These are phyloP conservation scores for Gila orcuttii DNA, from an alignment of 2,113 vertebrate species.

Conservation along the genomic window DNA sequence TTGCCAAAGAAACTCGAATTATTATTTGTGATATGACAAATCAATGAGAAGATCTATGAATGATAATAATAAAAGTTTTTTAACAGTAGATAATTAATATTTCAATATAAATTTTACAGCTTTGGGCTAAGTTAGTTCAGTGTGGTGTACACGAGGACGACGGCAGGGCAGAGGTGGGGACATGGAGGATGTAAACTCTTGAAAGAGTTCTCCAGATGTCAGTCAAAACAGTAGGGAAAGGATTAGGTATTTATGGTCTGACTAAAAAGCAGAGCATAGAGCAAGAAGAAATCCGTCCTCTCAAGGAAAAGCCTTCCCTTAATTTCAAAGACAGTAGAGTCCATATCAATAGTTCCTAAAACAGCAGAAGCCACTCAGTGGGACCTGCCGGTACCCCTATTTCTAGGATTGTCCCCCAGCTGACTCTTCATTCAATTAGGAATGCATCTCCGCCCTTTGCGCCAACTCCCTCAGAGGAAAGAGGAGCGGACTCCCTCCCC, in stretches of 20 bases:
- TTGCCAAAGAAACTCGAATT: background rate
- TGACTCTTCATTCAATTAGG: constrained; percentile 88
- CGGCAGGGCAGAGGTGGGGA: background rate
- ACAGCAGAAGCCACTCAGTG: constrained; percentile 81
- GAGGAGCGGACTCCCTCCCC: constrained; percentile 70
- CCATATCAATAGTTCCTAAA: constrained; percentile 88
- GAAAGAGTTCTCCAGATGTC: constrained; percentile 77
- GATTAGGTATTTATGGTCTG: constrained; percentile 82
- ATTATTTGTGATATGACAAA: background rate
- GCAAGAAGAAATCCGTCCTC: constrained; percentile 79
- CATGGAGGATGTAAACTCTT: constrained; percentile 62
- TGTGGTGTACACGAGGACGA: background rate
- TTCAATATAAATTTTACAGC: too few species aligned
- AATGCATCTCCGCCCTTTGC: constrained; percentile 85
- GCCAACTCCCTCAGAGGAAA: constrained; percentile 60
- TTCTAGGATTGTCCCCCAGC: constrained; percentile 83
- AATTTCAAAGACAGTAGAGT: constrained; percentile 89
- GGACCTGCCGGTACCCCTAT: constrained; percentile 78
- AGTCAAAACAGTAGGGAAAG: constrained; percentile 79
- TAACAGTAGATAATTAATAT: too few species aligned
- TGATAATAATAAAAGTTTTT: background rate
- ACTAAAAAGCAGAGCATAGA: constrained; percentile 77
- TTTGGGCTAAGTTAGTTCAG: too few species aligned
- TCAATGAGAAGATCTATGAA: background rate
- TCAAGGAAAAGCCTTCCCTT: constrained; percentile 81